Base-by-base conservation (phyloP, 2,797 vertebrate species). In the Platalea minor region DNA sequence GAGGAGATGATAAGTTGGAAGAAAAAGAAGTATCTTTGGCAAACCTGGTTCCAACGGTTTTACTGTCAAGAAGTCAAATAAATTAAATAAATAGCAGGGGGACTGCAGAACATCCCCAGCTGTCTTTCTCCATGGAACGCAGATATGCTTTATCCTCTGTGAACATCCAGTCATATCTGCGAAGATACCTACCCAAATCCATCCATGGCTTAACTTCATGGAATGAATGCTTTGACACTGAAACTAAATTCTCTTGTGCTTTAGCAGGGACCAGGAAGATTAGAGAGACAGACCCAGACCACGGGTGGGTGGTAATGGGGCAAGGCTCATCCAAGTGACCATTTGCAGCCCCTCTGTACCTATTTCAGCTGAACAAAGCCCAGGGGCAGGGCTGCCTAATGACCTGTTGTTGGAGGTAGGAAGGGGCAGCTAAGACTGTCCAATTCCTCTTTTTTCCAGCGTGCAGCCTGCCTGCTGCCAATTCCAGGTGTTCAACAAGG, bases 401-500 rank as follows among this genome's bases (percentile, higher is more conserved):
- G 11, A 48, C 29, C 48, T 85, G 46, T 17, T 60, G 37, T 3
- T 63, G 72, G 48, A 79, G 41, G 35, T 15, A 45, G 53, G 60
- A 82, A 92, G 50, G 63, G 59, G 28, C 60, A 48, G 37, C 88
- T 41, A 57, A 29, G 72, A 68, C 54, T 16, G 20, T 80, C 91
- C 79, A 63, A n/a, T 56, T 78, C 91, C 76, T 33, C 21, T 46
- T 56, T 85, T 79, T 75, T 60, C 81, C 89, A 93, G 93, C 35
- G 4, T 7, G 8, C 70, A 69, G 88, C 61, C 65, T 81, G 88
- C 81, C 81, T 46, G 84, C 90, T 96, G 93, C 93, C 94, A 89
- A 0, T 89, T 91, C 94, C 96, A 96, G 95, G 96, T 96, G 96
- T 95, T 94, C 85, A 77, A 84, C 95, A 96, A 56, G 67, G 89